Percentiles rank a stretch among this genome's conserved stretches.
These are phyloP conservation scores for Montipora foliosa DNA, from an alignment of 64 coral and sea anemone genomes.

Conservation along the genomic window DNA sequence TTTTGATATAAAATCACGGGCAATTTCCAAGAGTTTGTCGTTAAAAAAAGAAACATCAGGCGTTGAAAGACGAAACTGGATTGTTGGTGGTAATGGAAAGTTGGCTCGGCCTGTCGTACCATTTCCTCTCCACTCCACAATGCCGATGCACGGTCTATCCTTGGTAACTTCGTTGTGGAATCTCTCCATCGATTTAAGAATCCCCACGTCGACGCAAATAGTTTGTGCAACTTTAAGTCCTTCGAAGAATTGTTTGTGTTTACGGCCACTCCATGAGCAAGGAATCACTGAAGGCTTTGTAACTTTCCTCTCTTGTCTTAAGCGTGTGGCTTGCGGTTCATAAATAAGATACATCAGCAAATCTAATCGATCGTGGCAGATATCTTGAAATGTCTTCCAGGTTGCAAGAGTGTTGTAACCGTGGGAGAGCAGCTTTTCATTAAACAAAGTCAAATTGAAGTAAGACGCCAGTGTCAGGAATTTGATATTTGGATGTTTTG, in stretches of 20 bases:
- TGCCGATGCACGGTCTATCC: slow-evolving; percentile 72
- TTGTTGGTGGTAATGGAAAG: slow-evolving; percentile 65
- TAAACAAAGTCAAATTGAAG: slow-evolving; percentile 5
- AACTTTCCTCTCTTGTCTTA: slow-evolving; percentile 51
- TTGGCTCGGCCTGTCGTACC: slow-evolving; percentile 49
- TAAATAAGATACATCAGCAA: slow-evolving; percentile 79
- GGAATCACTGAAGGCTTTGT: not conserved
- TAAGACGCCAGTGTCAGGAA: slow-evolving; percentile 72
- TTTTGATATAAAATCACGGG: slow-evolving; percentile 66
- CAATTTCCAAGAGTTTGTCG: slow-evolving; percentile 70
- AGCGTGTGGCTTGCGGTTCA: too few species aligned
- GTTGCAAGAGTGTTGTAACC: slow-evolving; percentile 79
- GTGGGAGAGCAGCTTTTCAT: slow-evolving; percentile 54
- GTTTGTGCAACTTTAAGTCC: slow-evolving; percentile 77
- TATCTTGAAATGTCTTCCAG: slow-evolving; percentile 71
- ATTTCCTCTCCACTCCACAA: slow-evolving; percentile 87
- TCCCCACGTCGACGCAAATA: slow-evolving; percentile 87
- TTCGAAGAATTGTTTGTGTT: not conserved
- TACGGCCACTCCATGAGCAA: not conserved
- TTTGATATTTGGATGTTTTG: not conserved
- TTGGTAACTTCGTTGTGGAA: slow-evolving; percentile 72
- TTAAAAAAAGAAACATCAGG: slow-evolving; percentile 68
- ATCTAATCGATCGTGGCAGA: slow-evolving; percentile 74
- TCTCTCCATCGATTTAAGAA: slow-evolving; percentile 60
- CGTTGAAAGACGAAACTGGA: slow-evolving; percentile 11